Evolutionary conservation across 2,113 vertebrate species (phyloP), one percentile per base, ranked within the genome.

Genomic region (Percina caprodes): DNA sequence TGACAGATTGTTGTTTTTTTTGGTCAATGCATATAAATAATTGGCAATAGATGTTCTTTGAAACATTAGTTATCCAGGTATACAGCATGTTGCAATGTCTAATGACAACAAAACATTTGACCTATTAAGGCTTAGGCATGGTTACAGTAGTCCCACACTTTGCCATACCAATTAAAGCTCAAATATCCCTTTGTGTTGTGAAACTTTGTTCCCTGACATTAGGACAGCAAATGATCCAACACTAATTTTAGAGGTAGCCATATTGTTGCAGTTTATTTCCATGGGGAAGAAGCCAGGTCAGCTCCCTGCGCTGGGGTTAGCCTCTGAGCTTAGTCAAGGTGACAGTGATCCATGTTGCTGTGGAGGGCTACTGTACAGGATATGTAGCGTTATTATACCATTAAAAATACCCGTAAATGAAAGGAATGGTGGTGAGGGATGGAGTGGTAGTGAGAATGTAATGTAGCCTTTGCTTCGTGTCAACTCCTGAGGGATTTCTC

Each of bases 321-420:
- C 65, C 77, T 84, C 87, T 88, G 21, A 82, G 85, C 87, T 84
- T 58, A 81, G 91, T 86, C 87, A 89, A 92, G 89, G 91, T 89
- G 92, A 91, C 87, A 89, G 73, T 85, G 87, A 92, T 91, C 84
- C 86, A 84, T 76, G 74, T 83, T 30, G 83, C 76, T 86, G 84
- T 77, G 83, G 80, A 83, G 83, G 87, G 79, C 75, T 74, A 66
- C 82, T 33, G 55, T 66, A 65, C 69, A 52, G 67, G 80, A 88
- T 74, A 69, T 82, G 63, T 67, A 67, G 74, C 42, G 3, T 83
- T 78, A 82, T 89, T 82, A 78, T 74, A 69, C 56, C 73, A 80
- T 84, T 86, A 90, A 81, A 80, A 82, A 87, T 79, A 80, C 24
- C 62, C 48, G 54, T 14, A 24, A 78, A 77, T 77, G 80, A 69